Base-by-base conservation (phyloP, 2,888 invertebrate species). In the Magallana nippona region DNA sequence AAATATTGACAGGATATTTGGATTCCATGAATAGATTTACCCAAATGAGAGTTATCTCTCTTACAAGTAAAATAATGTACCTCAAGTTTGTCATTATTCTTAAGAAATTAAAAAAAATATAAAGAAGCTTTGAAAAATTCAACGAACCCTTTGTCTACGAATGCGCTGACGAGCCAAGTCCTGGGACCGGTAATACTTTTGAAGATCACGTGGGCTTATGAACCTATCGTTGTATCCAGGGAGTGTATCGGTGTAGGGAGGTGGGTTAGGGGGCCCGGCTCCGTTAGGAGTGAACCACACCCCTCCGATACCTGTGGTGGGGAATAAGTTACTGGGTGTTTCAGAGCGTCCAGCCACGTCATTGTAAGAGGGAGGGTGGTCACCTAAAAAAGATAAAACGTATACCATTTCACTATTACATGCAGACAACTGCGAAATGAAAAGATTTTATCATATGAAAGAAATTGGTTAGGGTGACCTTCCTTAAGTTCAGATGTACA, bases 171-270 rank as follows among this genome's bases (percentile, higher is more conserved):
- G 71, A 32, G 32, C 32, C 15, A 27, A 32, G 15, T 71, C 71
- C 15, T 27, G 5, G 8, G 71, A 71, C 22, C 71, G 22, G 27
- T 71, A 71, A 71, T 71, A 71, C 27, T 71, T 71, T 19, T 22
- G 27, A 71, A 71, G 71, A 15, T 71, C 71, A 27, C 71, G 71
- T 13, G 71, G 71, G 32, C 27, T 71, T 71, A 71, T 71, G 19
- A 27, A 71, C 15, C 71, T 22, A 13, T 71, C 71, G 27, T 71
- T 22, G 32, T 71, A 71, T 71, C 71, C 71, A 13, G 71, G 71
- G 27, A 71, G 71, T 32, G 71, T 71, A 15, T 71, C 27, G 22
- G 71, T 71, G 27, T 71, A 71, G 2, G 71, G 71, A 3, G 71
- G 71, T 27, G 71, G 71, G 15, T 71, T 71, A 11, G 32, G 32